phyloP scores from a whole-genome alignment of 2,797 vertebrate genomes.

The Allobates femoralis region DNA sequence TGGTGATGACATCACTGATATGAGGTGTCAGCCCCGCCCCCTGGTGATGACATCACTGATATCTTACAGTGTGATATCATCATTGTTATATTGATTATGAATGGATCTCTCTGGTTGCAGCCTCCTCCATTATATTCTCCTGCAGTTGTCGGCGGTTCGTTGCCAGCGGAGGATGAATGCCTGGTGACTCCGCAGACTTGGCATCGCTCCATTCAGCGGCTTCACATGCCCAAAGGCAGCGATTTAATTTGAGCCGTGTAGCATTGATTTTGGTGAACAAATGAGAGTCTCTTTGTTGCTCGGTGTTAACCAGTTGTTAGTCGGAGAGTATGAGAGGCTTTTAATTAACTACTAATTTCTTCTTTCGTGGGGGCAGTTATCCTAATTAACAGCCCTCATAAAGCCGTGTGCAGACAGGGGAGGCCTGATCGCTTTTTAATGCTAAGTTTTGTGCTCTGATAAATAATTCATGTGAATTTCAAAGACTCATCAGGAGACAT shows the following conservation, averaged over 20 bases:
- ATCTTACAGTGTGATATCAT: no score
- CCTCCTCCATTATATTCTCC: not conserved
- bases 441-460: conserved; percentile 11
- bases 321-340: conserved; percentile 20
- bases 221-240: not conserved
- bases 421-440: conserved; percentile 25
- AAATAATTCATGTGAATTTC: conserved; percentile 38
- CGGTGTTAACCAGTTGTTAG: conserved; percentile 23
- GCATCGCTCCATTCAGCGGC: conserved; percentile 21
- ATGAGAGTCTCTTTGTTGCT: conserved; percentile 34
- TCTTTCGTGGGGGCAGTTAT: conserved; percentile 6
- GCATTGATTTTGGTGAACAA: conserved; percentile 49
- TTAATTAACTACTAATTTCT: conserved; percentile 44
- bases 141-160: conserved; percentile 9
- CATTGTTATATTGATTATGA: no score
- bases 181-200: conserved; percentile 8
- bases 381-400: conserved; percentile 36
- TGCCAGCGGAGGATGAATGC: not conserved
- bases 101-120: no score
- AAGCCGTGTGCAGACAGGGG: not conserved
- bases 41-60: not conserved
- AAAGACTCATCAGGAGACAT: conserved; percentile 1
- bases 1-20: no score
- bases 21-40: not conserved
- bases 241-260: conserved; percentile 27